Conservation (phyloP, 2,113 vertebrate genomes). For the Syngnathus scovelli region DNA sequence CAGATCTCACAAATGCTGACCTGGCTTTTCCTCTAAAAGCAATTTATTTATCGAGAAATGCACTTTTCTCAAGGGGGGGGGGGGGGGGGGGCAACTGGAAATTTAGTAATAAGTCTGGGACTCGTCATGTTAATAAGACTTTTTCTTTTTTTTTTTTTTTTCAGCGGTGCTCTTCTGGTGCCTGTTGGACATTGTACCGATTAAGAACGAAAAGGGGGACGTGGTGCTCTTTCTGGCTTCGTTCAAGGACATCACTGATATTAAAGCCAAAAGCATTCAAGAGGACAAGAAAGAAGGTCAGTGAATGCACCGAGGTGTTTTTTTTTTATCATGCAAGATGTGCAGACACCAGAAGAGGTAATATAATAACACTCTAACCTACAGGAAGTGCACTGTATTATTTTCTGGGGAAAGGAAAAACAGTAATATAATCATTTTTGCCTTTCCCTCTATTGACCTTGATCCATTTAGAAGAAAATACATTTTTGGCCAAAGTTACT, state of each 20-base stretch:
- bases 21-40: constrained; percentile 24
- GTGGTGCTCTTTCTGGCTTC: constrained; percentile 96
- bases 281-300: constrained; percentile 93
- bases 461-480: not conserved
- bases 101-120: constrained; percentile 37
- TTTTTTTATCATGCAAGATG: not conserved
- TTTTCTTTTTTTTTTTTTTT: constrained; percentile 17
- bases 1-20: constrained; percentile 5
- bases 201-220: constrained; percentile 98
- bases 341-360: not conserved
- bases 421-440: not conserved
- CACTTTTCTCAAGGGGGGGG: constrained; percentile 22
- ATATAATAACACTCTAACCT: not conserved
- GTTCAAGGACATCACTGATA: constrained; percentile 96
- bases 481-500: not conserved
- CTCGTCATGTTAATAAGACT: too few species aligned
- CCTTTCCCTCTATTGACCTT: not conserved
- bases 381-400: not conserved
- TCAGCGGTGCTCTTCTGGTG: constrained; percentile 93
- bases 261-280: constrained; percentile 84
- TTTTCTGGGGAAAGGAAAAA: not conserved
- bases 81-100: constrained; percentile 29
- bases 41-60: constrained; percentile 40
- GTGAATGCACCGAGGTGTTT: constrained; percentile 34
- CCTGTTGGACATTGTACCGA: constrained; percentile 93